Percentiles rank a stretch among this genome's conserved stretches.
phyloP scores from a whole-genome alignment of 30 jellyfish, hydroid and myxozoan species.

The Haliclystus octoradiatus region DNA sequence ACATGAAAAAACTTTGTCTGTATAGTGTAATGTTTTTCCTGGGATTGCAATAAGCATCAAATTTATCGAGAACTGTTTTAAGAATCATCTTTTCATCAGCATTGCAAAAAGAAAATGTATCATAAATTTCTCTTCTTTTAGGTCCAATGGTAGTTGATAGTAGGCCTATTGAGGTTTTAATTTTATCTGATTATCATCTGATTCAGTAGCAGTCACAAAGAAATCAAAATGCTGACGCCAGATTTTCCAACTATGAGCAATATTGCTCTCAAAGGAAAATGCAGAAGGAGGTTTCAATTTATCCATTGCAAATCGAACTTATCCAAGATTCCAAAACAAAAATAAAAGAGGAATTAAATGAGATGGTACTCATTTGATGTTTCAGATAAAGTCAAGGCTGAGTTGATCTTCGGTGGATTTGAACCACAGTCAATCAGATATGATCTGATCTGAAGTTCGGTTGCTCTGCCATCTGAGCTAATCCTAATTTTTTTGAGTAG shows the following conservation, averaged over 20 bases:
- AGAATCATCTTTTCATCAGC: conserved; percentile 22
- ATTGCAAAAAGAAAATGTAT: conserved; percentile 14
- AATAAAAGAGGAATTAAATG: too few species aligned
- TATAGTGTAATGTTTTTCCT: conserved; percentile 22
- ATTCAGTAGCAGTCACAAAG: conserved; percentile 35
- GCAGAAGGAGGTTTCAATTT: conserved; percentile 28
- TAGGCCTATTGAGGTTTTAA: conserved; percentile 14
- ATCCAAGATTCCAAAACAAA: too few species aligned
- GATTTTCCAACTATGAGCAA: conserved; percentile 39
- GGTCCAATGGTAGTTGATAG: conserved; percentile 24
- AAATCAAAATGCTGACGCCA: conserved; percentile 28
- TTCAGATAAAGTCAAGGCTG: too few species aligned
- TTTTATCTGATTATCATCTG: conserved; percentile 43
- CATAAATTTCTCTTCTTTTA: conserved; percentile 38
- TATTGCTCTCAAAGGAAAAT: conserved; percentile 25
- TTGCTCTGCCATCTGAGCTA: too few species aligned
- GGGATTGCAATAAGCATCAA: conserved; percentile 20
- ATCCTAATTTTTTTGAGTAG: too few species aligned
- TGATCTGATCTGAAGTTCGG: too few species aligned
- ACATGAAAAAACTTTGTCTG: conserved; percentile 22
- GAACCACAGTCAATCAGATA: too few species aligned
- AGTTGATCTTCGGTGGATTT: too few species aligned
- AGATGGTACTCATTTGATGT: too few species aligned
- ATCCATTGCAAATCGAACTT: too few species aligned
- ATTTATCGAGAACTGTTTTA: conserved; percentile 26